These are phyloP conservation scores for Antennarius striatus DNA, from an alignment of 2,113 vertebrate species.

Conservation along the genomic window DNA sequence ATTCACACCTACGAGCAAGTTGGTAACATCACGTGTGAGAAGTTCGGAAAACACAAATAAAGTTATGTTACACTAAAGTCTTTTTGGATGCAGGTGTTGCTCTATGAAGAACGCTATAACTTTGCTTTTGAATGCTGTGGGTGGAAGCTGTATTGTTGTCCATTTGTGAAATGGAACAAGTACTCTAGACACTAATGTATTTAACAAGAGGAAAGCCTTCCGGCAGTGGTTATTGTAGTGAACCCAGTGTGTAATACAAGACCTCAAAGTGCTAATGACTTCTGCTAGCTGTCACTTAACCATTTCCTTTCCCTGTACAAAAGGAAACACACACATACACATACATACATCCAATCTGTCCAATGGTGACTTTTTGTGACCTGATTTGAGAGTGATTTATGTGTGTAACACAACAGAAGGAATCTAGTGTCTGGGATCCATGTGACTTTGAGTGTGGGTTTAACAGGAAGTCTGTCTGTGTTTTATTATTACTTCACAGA, in stretches of 20 bases:
- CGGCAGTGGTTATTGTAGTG: constrained; percentile 9
- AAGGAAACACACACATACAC: constrained; percentile 44
- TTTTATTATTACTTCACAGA: constrained; percentile 28
- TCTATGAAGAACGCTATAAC: too few relatives aligned
- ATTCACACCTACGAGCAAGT: too few relatives aligned
- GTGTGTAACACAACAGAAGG: constrained; percentile 39
- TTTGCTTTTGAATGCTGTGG: too few relatives aligned
- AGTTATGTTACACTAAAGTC: too few relatives aligned
- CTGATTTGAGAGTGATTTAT: constrained; percentile 69
- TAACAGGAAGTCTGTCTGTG: background rate
- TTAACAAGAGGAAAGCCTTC: constrained; percentile 14
- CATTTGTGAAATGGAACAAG: too few relatives aligned
- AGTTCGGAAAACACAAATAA: too few relatives aligned
- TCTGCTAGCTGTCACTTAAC: constrained; percentile 69
- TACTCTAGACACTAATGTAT: background rate
- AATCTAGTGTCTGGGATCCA: constrained; percentile 39
- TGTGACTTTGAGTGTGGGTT: background rate
- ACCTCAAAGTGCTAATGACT: constrained; percentile 62
- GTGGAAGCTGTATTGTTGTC: too few relatives aligned
- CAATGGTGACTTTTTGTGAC: constrained; percentile 55
- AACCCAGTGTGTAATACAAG: constrained; percentile 60
- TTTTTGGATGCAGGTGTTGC: too few relatives aligned
- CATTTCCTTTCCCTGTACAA: constrained; percentile 59
- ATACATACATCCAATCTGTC: constrained; percentile 51
- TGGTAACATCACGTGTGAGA: too few relatives aligned